Base-by-base conservation (phyloP, 2,113 vertebrate species). In the Apodemus sylvaticus region DNA sequence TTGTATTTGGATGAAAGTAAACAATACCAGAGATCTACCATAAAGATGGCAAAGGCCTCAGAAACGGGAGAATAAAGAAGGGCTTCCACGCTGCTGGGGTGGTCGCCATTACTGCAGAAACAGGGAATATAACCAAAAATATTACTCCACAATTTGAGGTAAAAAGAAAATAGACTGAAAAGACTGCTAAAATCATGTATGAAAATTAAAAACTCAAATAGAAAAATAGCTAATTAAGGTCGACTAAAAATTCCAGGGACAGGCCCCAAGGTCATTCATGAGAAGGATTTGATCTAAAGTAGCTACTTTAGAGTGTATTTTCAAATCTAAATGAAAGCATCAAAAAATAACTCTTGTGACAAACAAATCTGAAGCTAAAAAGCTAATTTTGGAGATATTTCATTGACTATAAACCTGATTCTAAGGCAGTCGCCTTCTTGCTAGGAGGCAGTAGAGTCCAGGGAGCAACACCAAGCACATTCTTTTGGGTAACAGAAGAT, bases 141-240 rank as follows among this genome's bases (percentile, higher is more conserved):
- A 86, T 31, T 64, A 36, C 60, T 45, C 8, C 51, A 92, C 5
- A 93, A 86, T 34, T 14, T 92, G 31, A 91, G n/a, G 34, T 22
- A 74, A 90, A 89, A 60, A 22, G 7, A 87, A 96, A 93, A 86
- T 34, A 88, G 22, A 22, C 39, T 78, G 10, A 8, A 13, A 73
- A 74, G 31, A 83, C 3, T 74, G 58, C 66, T 91, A 95, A 79
- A 26, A 39, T 58, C 19, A 36, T 39, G 17, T 55, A 91, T 83
- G 71, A 60, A 96, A 95, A 91, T 48, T 16, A 16, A 94, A 95
- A 91, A 60, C 34, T 82, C 22, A n/a, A 7, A 14, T 60, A 82
- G 36, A 26, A 8, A 55, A 92, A 51, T 58, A 91, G n/a, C 42
- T 76, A 90, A 74, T 31, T 73, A 90, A 70, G 34, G 17, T 89